Base-by-base conservation (phyloP, 1,140 invertebrate species). In the Linepithema humile region DNA sequence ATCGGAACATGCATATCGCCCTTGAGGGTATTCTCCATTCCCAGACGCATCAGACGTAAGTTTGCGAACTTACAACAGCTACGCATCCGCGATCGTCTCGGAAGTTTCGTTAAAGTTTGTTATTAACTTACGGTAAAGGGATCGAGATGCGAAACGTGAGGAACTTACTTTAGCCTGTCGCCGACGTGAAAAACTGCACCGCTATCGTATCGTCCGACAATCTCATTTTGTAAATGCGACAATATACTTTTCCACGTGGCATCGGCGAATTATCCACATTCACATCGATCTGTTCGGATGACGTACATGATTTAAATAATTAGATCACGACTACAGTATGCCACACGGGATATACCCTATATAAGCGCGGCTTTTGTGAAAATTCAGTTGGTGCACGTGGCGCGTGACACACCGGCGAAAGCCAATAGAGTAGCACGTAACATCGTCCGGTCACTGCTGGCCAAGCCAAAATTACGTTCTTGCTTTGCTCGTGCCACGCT, bases 291-390 rank as follows among this genome's bases (percentile, higher is more conserved):
- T 5, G 35, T 32, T 15, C 23, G 35, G 10, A 57, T 80, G 48
- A 80, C 75, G 64, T 50, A 20, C 12, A 48, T 29, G 64, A 80
- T 80, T 80, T 80, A 57, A 80, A 80, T 80, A 80, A 80, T 80
- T 80, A 80, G 75, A 80, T 80, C 32, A 62, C 32, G 74, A 67
- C 20, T 55, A 78, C 62, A n/a, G n/a, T 57, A 32, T 15, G 32
- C 60, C 7, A 23, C 17, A 17, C 9, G 50, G 35, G 23, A 20
- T 80, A 32, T 10, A 40, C 26, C 38, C 23, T 20, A 23, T 55
- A 32, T 60, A 80, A 48, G n/a, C 64, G 20, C 38, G 48, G 75
- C 26, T 70, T 57, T 35, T 17, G 26, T 15, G 75, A 80, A 80
- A 80, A 80, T 80, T 53, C n/a, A 55, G 64, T 69, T 20, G 75